Evolutionary conservation across 2,113 vertebrate species (phyloP).

Genomic region (Syngnathus floridae): DNA sequence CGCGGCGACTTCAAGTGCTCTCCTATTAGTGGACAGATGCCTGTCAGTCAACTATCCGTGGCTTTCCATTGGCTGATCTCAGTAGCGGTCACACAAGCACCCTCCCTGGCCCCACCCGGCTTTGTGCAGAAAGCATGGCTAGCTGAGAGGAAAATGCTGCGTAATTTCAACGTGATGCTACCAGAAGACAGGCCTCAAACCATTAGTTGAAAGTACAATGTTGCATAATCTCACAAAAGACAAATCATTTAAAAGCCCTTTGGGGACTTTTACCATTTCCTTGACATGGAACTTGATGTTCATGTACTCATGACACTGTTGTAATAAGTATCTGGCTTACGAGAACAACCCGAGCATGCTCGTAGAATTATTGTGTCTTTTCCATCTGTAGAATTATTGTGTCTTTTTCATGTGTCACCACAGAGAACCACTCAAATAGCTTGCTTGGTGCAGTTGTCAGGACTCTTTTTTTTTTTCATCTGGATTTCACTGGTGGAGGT

Average conservation of each 20-base stretch:
- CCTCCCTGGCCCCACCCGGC: conserved; percentile 53
- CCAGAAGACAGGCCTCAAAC: neutral
- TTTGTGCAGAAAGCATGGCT: conserved; percentile 38
- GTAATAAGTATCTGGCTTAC: neutral
- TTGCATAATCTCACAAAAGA: neutral
- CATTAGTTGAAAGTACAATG: neutral
- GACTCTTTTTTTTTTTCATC: neutral
- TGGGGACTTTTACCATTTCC: neutral
- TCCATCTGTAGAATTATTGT: too few species aligned
- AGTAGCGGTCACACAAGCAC: neutral
- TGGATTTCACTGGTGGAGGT: neutral
- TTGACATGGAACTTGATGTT: neutral
- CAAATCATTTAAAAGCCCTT: neutral
- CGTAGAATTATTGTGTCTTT: neutral
- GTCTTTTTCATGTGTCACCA: neutral
- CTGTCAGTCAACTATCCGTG: conserved; percentile 3
- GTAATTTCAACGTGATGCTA: conserved; percentile 27
- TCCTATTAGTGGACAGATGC: conserved; percentile 41
- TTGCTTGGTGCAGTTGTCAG: neutral
- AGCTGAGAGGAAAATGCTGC: conserved; percentile 33
- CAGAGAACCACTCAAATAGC: neutral
- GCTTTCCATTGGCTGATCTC: conserved; percentile 46
- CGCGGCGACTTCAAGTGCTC: neutral
- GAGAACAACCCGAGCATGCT: neutral
- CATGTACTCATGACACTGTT: neutral